These are phyloP conservation scores for Altica lythri DNA, from an alignment of 2,888 invertebrate species.

Conservation along the genomic window DNA sequence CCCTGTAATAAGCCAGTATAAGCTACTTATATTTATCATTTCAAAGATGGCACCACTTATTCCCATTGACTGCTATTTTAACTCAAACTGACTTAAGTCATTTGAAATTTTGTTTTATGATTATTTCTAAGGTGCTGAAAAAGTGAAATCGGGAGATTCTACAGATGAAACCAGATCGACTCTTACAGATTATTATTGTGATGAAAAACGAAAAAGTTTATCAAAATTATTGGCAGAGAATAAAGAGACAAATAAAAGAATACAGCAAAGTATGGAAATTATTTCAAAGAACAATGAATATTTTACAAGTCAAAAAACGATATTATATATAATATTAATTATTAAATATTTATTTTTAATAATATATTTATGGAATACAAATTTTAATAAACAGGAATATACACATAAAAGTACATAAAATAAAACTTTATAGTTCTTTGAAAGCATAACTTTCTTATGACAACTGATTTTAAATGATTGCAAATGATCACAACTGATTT, in stretches of 20 bases:
- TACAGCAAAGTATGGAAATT: not conserved
- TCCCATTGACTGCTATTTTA: too few relatives aligned
- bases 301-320: not conserved
- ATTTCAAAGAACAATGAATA: not conserved
- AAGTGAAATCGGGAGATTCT: conserved; percentile 1
- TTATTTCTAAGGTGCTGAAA: not conserved
- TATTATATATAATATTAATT: not conserved
- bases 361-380: not conserved
- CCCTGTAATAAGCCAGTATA: too few relatives aligned
- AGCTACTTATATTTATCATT: too few relatives aligned
- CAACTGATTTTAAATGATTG: too few relatives aligned
- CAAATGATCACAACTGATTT: too few relatives aligned
- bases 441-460: too few relatives aligned
- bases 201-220: conserved; percentile 1
- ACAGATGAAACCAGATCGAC: conserved; percentile 8
- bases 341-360: not conserved
- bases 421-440: too few relatives aligned
- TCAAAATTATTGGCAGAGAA: conserved; percentile 1
- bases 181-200: not conserved
- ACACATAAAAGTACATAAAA: too few relatives aligned
- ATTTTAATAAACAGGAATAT: too few relatives aligned
- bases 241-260: not conserved
- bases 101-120: not conserved
- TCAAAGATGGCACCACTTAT: too few relatives aligned
- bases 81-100: too few relatives aligned